These are phyloP conservation scores for Deilephila porcellus DNA, from an alignment of 2,888 invertebrate species.

Conservation along the genomic window DNA sequence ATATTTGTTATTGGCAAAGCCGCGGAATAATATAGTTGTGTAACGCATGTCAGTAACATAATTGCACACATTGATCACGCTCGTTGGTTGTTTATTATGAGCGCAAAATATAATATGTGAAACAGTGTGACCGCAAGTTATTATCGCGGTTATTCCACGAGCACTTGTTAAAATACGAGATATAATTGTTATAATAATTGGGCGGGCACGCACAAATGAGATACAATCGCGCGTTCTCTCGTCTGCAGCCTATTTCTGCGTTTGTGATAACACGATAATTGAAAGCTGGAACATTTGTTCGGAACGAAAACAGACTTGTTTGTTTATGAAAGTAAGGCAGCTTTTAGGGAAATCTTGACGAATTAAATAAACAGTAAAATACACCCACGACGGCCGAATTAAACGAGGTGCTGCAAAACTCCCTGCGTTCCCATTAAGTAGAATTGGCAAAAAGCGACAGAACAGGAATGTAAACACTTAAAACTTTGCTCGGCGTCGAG, in stretches of 20 bases:
- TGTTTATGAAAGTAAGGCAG: slow-evolving; percentile 30
- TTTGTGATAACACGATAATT: slow-evolving; percentile 32
- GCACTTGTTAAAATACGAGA: slow-evolving; percentile 4
- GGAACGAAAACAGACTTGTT: slow-evolving; percentile 24
- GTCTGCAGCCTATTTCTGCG: slow-evolving; percentile 24
- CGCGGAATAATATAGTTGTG: background rate
- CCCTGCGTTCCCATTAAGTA: slow-evolving; percentile 75
- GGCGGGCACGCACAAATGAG: slow-evolving; percentile 14
- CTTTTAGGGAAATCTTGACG: slow-evolving; percentile 56
- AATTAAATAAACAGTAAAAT: slow-evolving; percentile 73
- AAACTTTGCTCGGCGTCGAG: slow-evolving; percentile 74
- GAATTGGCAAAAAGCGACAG: slow-evolving; percentile 82
- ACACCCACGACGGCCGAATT: slow-evolving; percentile 66
- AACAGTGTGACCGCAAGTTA: background rate
- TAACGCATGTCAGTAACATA: background rate
- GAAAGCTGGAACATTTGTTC: slow-evolving; percentile 33
- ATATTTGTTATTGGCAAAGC: background rate
- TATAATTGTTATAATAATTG: slow-evolving; percentile 21
- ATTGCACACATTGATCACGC: background rate
- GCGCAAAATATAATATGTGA: background rate
- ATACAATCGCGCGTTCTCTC: slow-evolving; percentile 25
- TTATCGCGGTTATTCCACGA: background rate
- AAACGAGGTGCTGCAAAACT: slow-evolving; percentile 74
- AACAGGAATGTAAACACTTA: slow-evolving; percentile 83
- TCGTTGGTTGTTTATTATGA: background rate